These are phyloP conservation scores for Ectobius pallidus DNA, from an alignment of 2,888 invertebrate genomes.

Conservation along the genomic window DNA sequence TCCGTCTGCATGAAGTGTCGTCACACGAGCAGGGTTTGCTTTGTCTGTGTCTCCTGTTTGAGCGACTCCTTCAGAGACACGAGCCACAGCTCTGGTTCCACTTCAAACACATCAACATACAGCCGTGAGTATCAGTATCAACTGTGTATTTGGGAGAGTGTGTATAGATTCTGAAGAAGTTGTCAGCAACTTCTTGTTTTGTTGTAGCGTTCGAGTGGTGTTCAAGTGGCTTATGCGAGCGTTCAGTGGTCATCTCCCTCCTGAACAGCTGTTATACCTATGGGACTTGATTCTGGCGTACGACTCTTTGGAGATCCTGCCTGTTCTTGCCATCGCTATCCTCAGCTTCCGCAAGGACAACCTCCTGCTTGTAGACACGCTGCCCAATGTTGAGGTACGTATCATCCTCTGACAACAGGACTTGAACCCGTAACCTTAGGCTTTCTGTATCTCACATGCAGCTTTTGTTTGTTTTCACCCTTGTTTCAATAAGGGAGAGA, in stretches of 20 bases:
- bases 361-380: slow-evolving; percentile 72
- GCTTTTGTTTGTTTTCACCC: too few species aligned
- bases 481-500: too few species aligned
- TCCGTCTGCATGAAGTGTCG: slow-evolving; percentile 88
- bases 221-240: slow-evolving; percentile 97
- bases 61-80: slow-evolving; percentile 85
- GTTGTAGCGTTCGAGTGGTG: slow-evolving; percentile 79
- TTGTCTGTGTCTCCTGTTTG: slow-evolving; percentile 86
- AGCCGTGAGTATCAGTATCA: slow-evolving; percentile 93
- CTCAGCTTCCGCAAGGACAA: slow-evolving; percentile 86
- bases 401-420: too few species aligned
- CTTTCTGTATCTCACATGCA: too few species aligned
- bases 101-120: slow-evolving; percentile 84
- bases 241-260: slow-evolving; percentile 92
- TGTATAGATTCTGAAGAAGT: too few species aligned
- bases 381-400: slow-evolving; percentile 75
- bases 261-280: slow-evolving; percentile 86
- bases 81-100: slow-evolving; percentile 92
- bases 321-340: slow-evolving; percentile 84
- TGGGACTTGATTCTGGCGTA: slow-evolving; percentile 95
- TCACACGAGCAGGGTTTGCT: slow-evolving; percentile 90
- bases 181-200: too few species aligned
- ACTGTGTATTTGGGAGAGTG: too few species aligned
- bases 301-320: slow-evolving; percentile 88
- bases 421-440: too few species aligned